Conservation (phyloP, 2,797 vertebrate genomes). For the Oreochromis mossambicus region DNA sequence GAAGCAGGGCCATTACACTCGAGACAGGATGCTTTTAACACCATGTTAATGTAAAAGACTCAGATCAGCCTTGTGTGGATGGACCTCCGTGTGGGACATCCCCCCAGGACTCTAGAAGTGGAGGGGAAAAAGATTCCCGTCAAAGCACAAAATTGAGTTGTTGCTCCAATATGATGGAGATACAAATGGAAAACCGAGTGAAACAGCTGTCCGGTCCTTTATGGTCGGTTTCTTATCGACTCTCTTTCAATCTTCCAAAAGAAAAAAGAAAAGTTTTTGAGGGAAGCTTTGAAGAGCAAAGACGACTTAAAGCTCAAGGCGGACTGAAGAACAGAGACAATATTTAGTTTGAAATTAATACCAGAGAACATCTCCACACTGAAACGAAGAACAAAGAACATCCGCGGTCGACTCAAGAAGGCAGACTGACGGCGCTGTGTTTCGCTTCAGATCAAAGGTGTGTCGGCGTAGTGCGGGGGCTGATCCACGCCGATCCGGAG, state of each 20-base stretch:
- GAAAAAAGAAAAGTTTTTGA: background rate
- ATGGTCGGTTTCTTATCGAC: too few species aligned
- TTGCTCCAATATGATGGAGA: background rate
- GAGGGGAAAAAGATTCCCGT: too few species aligned
- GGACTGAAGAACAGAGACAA: background rate
- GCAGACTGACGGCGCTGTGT: background rate
- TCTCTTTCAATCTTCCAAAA: background rate
- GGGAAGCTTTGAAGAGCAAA: background rate
- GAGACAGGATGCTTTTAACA: conserved; percentile 35
- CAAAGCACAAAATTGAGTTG: background rate
- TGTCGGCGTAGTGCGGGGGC: background rate
- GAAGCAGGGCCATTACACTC: background rate
- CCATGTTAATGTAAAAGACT: conserved; percentile 18
- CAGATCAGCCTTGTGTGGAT: background rate
- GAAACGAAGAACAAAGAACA: background rate
- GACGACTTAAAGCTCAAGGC: background rate
- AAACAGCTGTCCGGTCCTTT: background rate
- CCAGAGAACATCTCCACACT: background rate
- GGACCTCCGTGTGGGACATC: background rate
- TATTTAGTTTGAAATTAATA: background rate
- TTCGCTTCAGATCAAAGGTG: background rate
- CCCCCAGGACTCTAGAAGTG: background rate
- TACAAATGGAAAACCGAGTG: background rate
- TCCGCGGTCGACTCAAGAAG: background rate
- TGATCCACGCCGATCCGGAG: accelerated